Evolutionary conservation across 2,797 vertebrate species (phyloP), one percentile per base, ranked within the genome.

Genomic region (Phalloptychus januarius): DNA sequence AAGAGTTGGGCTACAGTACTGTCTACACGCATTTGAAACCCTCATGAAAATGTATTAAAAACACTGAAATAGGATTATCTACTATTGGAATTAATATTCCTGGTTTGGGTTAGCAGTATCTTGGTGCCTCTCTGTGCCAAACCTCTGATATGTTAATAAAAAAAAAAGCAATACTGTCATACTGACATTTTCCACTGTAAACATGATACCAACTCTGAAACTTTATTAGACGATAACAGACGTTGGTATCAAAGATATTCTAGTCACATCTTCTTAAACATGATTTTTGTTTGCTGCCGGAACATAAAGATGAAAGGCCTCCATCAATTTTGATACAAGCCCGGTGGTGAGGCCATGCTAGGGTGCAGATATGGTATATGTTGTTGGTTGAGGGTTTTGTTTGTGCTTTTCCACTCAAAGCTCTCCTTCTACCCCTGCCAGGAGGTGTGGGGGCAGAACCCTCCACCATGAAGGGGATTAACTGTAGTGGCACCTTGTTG

Each of bases 401-500:
- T 65, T 81, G 80, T 86, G 77, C 73, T 76, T 77, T 79, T 79
- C 80, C 72, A 82, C 75, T 80, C 79, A 85, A 77, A 85, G 80
- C 85, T 61, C 42, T 87, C 67, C 90, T 91, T 89, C 85, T 65
- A 15, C 74, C 77, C 74, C 84, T 86, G 79, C 90, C 86, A 91
- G 79, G 86, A 87, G 89, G 83, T 80, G 77, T 72, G 61, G 88
- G 91, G 86, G 87, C 82, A 84, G 86, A 88, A 87, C 80, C 79
- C 86, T 83, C 71, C 31, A 61, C 84, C 85, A 86, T 82, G 44
- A 63, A 90, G 74, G 90, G 88, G 86, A 94, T 94, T 95, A 95
- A 95, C 92, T 95, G 93, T 86, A 91, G 91, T 91, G 91, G 86
- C 92, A 90, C 91, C 92, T 94, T 88, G 90, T 92, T 91, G 86